phyloP scores from a whole-genome alignment of 2,113 vertebrate genomes.

The Pseudopipra pipra region DNA sequence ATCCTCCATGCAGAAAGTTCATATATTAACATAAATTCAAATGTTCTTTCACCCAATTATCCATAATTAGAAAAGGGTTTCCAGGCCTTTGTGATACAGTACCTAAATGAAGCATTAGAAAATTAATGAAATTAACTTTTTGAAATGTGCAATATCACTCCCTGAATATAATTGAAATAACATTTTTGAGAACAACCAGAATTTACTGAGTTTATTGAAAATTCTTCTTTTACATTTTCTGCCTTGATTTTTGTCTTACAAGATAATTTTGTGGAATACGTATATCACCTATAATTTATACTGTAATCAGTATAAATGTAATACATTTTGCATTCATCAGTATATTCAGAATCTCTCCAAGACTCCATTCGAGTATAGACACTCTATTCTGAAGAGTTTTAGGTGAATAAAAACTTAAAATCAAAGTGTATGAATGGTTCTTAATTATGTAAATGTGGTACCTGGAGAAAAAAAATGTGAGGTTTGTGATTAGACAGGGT shows the following conservation, averaged over 20 bases:
- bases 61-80: constrained; percentile 26
- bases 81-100: constrained; percentile 7
- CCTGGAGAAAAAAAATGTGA: background rate
- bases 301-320: background rate
- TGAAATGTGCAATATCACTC: background rate
- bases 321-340: background rate
- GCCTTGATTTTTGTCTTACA: background rate
- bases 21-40: constrained; percentile 18
- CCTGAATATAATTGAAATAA: background rate
- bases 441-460: background rate
- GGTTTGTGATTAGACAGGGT: background rate
- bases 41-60: constrained; percentile 36
- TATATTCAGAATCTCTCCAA: background rate
- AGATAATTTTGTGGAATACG: background rate
- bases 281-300: background rate
- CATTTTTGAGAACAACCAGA: background rate
- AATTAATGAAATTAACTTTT: constrained; percentile 39
- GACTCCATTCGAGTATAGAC: background rate
- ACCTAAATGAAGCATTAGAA: background rate
- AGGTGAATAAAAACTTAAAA: background rate
- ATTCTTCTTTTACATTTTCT: background rate
- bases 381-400: background rate
- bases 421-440: background rate
- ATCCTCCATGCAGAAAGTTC: constrained; percentile 35
- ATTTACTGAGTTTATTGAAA: background rate